Evolutionary conservation across 2,113 vertebrate genomes (phyloP).

Genomic region (Mobula hypostoma): DNA sequence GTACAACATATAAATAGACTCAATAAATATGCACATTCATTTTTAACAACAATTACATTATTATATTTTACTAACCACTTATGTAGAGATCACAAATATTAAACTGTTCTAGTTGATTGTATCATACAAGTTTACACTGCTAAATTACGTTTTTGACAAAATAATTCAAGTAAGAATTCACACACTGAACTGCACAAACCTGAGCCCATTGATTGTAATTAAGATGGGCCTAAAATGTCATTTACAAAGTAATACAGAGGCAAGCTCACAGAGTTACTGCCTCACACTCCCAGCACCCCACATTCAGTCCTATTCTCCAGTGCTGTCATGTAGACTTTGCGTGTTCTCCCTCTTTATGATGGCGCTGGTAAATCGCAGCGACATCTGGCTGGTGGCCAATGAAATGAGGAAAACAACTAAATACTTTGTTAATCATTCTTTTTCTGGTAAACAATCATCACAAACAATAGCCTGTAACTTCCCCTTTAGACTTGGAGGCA

Average conservation of each 20-base stretch:
- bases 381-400: too few species aligned
- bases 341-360: too few species aligned
- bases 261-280: too few species aligned
- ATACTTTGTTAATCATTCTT: too few species aligned
- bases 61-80: neutral
- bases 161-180: neutral
- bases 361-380: too few species aligned
- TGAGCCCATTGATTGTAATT: neutral
- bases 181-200: neutral
- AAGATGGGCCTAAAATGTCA: neutral
- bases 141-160: neutral
- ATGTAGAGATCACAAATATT: neutral
- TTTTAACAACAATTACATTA: neutral
- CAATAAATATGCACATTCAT: neutral
- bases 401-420: too few species aligned
- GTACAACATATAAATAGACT: neutral
- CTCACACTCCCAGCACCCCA: too few species aligned
- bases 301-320: too few species aligned
- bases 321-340: too few species aligned
- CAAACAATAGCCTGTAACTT: too few species aligned
- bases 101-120: neutral
- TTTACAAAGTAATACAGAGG: neutral
- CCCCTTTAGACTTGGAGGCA: too few species aligned
- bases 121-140: neutral
- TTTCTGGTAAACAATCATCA: too few species aligned